Base-by-base conservation (phyloP, 2,888 invertebrate species). In the Nemotelus nigrinus region DNA sequence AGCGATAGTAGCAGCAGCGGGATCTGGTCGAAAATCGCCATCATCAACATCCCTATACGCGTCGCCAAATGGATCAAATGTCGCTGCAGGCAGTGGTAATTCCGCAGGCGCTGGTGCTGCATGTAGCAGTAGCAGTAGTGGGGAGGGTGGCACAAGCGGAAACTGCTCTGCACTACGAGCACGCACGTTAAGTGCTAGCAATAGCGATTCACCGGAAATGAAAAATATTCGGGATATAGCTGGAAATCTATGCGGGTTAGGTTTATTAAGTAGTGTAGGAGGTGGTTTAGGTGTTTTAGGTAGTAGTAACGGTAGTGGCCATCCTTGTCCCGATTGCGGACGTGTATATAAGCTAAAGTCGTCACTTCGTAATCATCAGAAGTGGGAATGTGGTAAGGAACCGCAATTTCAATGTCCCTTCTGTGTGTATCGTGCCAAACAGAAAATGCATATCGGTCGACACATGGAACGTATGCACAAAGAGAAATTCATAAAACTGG, bases 321-420 rank as follows among this genome's bases (percentile, higher is more conserved):
- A 93, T 89, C 90, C 92, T 78, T 94, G 94, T 87, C 91, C 93
- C 77, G 93, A 93, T 83, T 96, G 96, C 88, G 94, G 94, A 80
- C 90, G 95, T 81, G 92, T 93, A 80, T 96, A 96, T 88, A 95
- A 95, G 87, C 90, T 95, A 82, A 95, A 95, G 88, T 94, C 94
- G 82, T 95, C 95, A 79, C 88, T 94, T 83, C 90, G 94, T 80
- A 94, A 94, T 86, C 94, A 94, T 85, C 93, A 93, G 89, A 94
- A 94, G 87, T 94, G 94, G 94, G 94, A 94, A 87, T 94, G 94
- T 87, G 93, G 94, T 84, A 94, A 94, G 86, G 94, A 94, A 87
- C 94, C 94, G 41, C 93, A 93, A 87, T 94, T 94, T 86, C 92
- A 92, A 85, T 95, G 95, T 86, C 92, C 93, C 43, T 93, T 92